These are phyloP conservation scores for Leptinotarsa haldemani DNA, from an alignment of 2,888 invertebrate genomes.

Conservation along the genomic window DNA sequence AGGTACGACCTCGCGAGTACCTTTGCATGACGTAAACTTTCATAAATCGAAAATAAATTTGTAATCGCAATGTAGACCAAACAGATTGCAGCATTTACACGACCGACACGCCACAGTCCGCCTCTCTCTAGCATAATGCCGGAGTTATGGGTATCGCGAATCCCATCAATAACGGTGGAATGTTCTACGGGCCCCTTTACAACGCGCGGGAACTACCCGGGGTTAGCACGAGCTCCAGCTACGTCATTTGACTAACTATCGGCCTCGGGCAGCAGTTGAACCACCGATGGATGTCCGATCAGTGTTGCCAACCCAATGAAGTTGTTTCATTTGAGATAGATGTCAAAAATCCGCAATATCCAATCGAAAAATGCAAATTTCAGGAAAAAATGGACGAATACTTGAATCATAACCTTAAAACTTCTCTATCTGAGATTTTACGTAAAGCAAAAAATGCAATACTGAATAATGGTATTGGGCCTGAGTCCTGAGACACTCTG, in stretches of 20 bases:
- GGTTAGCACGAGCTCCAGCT: constrained; percentile 44
- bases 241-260: constrained; percentile 35
- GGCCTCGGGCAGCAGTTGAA: constrained; percentile 17
- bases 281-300: constrained; percentile 4
- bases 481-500: too few species aligned
- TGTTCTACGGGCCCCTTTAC: constrained; percentile 14
- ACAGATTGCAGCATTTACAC: constrained; percentile 43
- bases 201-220: constrained; percentile 46
- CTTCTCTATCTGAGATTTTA: too few species aligned
- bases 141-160: constrained; percentile 37
- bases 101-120: constrained; percentile 36
- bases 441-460: too few species aligned
- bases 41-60: constrained; percentile 42
- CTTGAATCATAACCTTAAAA: too few species aligned
- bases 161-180: constrained; percentile 39
- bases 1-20: constrained; percentile 26
- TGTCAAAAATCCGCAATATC: too few species aligned
- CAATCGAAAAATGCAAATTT: too few species aligned
- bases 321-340: too few species aligned
- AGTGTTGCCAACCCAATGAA: neutral
- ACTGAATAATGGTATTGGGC: too few species aligned
- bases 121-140: constrained; percentile 24
- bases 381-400: too few species aligned
- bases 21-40: constrained; percentile 25
- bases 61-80: constrained; percentile 43